Percentiles rank a stretch among this genome's conserved stretches.
Conservation (phyloP, 2,797 vertebrate species). For the Denticeps clupeoides region DNA sequence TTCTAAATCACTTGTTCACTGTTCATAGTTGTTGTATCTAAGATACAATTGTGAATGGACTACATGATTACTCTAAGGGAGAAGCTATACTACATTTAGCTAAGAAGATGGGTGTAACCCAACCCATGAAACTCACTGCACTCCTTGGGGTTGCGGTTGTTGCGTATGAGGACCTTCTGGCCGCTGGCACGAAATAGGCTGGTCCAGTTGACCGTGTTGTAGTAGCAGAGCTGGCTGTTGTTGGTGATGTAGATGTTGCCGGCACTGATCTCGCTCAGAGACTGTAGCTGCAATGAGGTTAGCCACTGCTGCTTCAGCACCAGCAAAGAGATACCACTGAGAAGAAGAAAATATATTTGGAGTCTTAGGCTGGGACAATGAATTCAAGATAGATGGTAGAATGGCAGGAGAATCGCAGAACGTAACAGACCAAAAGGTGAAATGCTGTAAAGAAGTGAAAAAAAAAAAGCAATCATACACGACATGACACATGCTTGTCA, state of each 20-base stretch:
- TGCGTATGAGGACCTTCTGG: conserved; percentile 81
- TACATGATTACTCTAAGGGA: too few relatives aligned
- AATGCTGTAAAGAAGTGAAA: neutral
- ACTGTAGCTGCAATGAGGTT: conserved; percentile 86
- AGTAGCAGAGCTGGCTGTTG: conserved; percentile 90
- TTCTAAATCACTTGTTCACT: neutral
- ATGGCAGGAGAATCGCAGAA: too few relatives aligned
- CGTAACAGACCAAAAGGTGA: too few relatives aligned
- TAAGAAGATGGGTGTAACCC: too few relatives aligned
- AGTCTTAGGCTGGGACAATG: neutral
- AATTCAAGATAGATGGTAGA: conserved; percentile 12
- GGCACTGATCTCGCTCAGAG: conserved; percentile 87
- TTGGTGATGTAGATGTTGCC: conserved; percentile 93
- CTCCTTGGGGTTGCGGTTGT: conserved; percentile 76
- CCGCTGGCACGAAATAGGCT: conserved; percentile 74
- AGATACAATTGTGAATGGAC: neutral
- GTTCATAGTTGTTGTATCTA: neutral
- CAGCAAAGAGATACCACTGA: conserved; percentile 88
- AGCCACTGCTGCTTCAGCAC: conserved; percentile 92
- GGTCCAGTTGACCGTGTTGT: conserved; percentile 93
- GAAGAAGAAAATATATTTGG: neutral
- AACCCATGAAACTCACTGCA: conserved; percentile 99
- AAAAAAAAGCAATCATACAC: too few relatives aligned
- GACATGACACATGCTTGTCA: too few relatives aligned
- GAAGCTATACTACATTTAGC: too few relatives aligned